phyloP scores from a whole-genome alignment of 1,140 invertebrate species.

The Cotesia typhae region DNA sequence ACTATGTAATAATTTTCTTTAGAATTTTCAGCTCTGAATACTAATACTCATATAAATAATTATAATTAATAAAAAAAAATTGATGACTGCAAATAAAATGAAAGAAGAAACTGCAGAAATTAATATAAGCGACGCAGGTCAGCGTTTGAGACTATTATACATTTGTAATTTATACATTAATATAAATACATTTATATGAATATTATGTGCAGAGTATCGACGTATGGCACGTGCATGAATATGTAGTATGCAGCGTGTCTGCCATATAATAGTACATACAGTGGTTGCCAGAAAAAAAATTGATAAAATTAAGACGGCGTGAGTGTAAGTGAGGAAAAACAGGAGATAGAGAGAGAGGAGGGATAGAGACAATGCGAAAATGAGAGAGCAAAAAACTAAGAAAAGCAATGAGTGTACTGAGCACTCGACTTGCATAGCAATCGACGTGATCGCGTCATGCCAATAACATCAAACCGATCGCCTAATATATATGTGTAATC shows the following conservation, averaged over 20 bases:
- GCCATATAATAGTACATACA: constrained; percentile 41
- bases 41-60: too few species aligned
- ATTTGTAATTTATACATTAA: neutral
- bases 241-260: constrained; percentile 61
- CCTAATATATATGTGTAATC: constrained; percentile 51
- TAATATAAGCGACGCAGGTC: too few species aligned
- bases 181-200: constrained; percentile 20
- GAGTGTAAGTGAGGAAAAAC: constrained; percentile 20
- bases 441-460: constrained; percentile 54
- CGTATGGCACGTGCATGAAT: constrained; percentile 60
- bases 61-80: too few species aligned
- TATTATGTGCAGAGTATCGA: constrained; percentile 43
- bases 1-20: too few species aligned
- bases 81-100: too few species aligned
- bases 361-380: constrained; percentile 35
- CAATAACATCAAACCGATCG: constrained; percentile 58
- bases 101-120: too few species aligned
- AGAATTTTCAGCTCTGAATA: too few species aligned
- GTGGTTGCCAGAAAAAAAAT: constrained; percentile 34
- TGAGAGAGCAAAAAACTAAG: constrained; percentile 47
- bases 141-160: too few species aligned
- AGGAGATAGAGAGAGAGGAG: constrained; percentile 16
- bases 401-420: constrained; percentile 30
- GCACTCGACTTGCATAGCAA: constrained; percentile 54
- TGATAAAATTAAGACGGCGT: constrained; percentile 31